Evolutionary conservation across 2,888 invertebrate genomes (phyloP), one percentile per base, ranked within the genome.

Genomic region (Embidobia sp.): DNA sequence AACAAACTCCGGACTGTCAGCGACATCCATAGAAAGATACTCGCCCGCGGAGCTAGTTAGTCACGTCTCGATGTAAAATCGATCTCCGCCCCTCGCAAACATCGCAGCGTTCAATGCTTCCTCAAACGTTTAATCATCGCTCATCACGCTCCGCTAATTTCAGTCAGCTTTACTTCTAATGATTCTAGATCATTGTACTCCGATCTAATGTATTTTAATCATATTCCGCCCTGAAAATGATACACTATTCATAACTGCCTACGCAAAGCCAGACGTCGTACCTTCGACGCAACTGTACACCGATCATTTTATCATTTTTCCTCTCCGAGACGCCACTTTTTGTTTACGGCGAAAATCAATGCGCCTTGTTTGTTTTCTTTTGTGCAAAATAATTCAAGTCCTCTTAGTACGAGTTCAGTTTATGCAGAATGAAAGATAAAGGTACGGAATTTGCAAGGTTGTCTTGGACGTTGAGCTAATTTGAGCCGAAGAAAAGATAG

Each of bases 171-270:
- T 44, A 22, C 13, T 48, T 26, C 42, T 66, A 66, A 51, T 42
- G 44, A 66, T 53, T 53, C 44, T 26, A 53, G 55, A 55, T 55
- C 66, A 27, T 8, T 27, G 29, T 35, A 19, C 51, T 57, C 10
- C 33, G 18, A 40, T 82, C 81, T 87, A 86, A 87, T 87, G 81
- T 87, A 88, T 88, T 88, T 84, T 87, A 88, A 88, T 88, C 82
- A 78, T 87, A 88, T 88, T 84, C 88, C 88, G 88, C 88, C 88
- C 87, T 86, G 86, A 87, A 87, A 88, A 87, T 88, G 86, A 87
- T 82, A 86, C 86, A 87, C 88, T 87, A 87, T 85, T 88, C 87
- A 88, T 88, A 79, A 81, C 84, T 84, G 81, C 87, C 86, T 83
- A 86, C 86, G 82, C 83, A 19, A 6, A 10, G 10, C 2, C 4